A percentile compares a stretch with the other conserved stretches of the same genome.
Conservation (phyloP, 2,797 vertebrate genomes). For the Apogon talboti region DNA sequence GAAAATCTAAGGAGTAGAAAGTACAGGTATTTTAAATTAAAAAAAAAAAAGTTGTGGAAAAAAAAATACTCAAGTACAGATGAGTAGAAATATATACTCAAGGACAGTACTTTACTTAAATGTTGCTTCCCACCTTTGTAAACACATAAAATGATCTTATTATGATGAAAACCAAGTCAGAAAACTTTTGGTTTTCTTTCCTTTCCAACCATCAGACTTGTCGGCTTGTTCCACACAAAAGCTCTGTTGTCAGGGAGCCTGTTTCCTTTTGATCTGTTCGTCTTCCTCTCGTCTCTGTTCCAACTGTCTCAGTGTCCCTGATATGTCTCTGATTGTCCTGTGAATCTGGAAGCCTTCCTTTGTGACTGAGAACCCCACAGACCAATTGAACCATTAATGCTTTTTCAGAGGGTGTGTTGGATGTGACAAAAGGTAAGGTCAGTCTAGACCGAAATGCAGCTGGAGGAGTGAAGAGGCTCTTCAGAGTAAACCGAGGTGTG, state of each 20-base stretch:
- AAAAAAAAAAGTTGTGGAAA: no score
- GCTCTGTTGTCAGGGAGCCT: constrained; percentile 26
- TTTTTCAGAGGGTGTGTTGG: constrained; percentile 18
- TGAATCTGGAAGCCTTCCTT: constrained; percentile 45
- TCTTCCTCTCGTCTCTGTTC: constrained; percentile 27
- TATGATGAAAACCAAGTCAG: no score
- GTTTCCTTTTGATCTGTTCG: constrained; percentile 28
- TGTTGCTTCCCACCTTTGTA: no score
- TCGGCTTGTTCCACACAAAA: constrained; percentile 23
- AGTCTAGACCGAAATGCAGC: constrained; percentile 13
- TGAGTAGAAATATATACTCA: no score
- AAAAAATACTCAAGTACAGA: no score
- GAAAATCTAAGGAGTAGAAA: no score
- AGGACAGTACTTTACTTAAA: no score
- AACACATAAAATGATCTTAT: no score
- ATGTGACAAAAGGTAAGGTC: constrained; percentile 15
- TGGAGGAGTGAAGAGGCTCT: constrained; percentile 1
- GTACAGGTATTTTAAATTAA: no score
- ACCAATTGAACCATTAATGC: constrained; percentile 19
- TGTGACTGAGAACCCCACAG: not conserved
- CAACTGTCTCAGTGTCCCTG: constrained; percentile 24
- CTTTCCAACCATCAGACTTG: not conserved
- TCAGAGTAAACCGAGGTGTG: constrained; percentile 3
- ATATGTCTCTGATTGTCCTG: constrained; percentile 36
- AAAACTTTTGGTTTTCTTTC: no score